Base-by-base conservation (phyloP, 2,113 vertebrate species). In the Neotragus moschatus region DNA sequence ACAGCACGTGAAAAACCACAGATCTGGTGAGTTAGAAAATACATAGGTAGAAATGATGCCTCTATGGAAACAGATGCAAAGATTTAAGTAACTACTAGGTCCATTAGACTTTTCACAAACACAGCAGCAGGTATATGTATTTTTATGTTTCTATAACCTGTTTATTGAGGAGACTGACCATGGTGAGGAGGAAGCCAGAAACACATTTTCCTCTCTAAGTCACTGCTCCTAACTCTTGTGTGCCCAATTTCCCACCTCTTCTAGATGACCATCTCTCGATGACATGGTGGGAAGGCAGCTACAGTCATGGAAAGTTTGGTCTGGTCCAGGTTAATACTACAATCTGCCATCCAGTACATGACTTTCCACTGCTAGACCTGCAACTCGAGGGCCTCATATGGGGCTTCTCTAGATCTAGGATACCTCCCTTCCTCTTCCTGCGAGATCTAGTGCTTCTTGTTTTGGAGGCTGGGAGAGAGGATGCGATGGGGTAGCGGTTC, bases 21-120 rank as follows among this genome's bases (percentile, higher is more conserved):
- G 96, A 94, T 77, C 81, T 90, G 77, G 56, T 60, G 88, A 95
- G 45, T 51, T 88, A 61, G 75, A 96, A 95, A 94, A 90, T 70
- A 92, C 6, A 86, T 81, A 94, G 96, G 98, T 93, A 94, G 95
- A 90, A 82, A 88, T 19, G 49, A 81, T 33, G 60, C 97, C 55
- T 88, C 97, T 70, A 95, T 97, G 95, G 97, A 97, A 97, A 98
- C 95, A 82, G 95, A 95, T 90, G 49, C 43, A 45, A 90, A 21
- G 77, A 91, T 94, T 95, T 80, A 88, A 95, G 81, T 23, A 63
- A 95, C 90, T 56, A 53, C 47, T 21, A 61, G 84, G 58, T 30
- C 51, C 0, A 1, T 36, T 60, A 39, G 84, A 85, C 84, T 96
- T 96, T 75, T 82, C 80, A 45, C 6, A 58, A 80, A 77, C 80